These are phyloP conservation scores for Epirrhoe alternata DNA, from an alignment of 2,888 invertebrate genomes.

Conservation along the genomic window DNA sequence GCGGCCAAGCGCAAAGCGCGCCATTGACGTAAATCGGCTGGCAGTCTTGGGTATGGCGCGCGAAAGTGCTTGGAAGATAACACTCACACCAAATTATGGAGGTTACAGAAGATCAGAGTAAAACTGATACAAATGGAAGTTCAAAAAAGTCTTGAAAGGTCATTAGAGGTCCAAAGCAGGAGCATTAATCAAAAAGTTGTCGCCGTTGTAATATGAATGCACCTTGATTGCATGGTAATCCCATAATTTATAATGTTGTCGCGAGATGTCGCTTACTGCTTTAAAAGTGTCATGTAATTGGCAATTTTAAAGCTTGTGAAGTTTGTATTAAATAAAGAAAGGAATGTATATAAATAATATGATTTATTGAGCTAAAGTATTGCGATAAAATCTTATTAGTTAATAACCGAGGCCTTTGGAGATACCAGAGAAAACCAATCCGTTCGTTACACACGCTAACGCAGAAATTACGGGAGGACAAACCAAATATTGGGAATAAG, in stretches of 20 bases:
- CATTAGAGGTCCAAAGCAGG: constrained; percentile 21
- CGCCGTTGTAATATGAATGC: constrained; percentile 23
- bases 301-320: too few species aligned
- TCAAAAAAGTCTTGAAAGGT: constrained; percentile 16
- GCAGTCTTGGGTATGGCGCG: too few species aligned
- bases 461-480: constrained; percentile 42
- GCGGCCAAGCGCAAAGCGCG: too few species aligned
- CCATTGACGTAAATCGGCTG: too few species aligned
- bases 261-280: constrained; percentile 2
- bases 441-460: constrained; percentile 38
- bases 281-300: constrained; percentile 15
- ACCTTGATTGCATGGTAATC: constrained; percentile 26
- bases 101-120: background rate
- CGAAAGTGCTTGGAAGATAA: too few species aligned
- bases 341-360: background rate
- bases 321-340: background rate
- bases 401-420: constrained; percentile 27
- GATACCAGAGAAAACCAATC: constrained; percentile 37
- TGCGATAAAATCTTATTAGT: constrained; percentile 31
- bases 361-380: constrained; percentile 21
- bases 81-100: too few species aligned
- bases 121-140: constrained; percentile 6
- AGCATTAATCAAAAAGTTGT: constrained; percentile 29
- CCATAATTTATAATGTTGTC: constrained; percentile 22
- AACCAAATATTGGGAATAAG: constrained; percentile 45